Evolutionary conservation across 2,113 vertebrate genomes (phyloP).

Genomic region (Cavia aperea): DNA sequence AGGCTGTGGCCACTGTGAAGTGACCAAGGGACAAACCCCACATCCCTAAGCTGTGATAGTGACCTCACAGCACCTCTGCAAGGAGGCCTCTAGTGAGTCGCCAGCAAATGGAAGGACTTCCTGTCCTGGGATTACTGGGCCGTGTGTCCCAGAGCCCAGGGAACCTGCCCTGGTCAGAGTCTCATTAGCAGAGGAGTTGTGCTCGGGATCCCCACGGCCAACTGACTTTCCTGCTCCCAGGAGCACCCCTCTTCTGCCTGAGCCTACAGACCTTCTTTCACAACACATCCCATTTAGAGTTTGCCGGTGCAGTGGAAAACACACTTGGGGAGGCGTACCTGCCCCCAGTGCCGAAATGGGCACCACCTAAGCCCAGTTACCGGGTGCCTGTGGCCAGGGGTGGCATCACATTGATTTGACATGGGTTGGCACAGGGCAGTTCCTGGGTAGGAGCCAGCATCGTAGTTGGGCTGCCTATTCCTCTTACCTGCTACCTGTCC

Average conservation of each 20-base stretch:
- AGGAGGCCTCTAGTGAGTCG: background rate
- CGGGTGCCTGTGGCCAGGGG: background rate
- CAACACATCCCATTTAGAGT: background rate
- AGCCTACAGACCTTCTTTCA: background rate
- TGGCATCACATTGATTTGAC: background rate
- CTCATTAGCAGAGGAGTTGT: background rate
- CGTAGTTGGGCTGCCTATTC: accelerated
- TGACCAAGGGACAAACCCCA: background rate
- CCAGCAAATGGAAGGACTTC: background rate
- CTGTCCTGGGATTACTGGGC: background rate
- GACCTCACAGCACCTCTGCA: background rate
- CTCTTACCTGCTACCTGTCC: no score
- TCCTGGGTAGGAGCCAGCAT: no score
- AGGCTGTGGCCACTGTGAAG: background rate
- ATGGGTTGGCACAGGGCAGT: background rate
- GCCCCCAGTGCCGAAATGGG: background rate
- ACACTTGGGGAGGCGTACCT: background rate
- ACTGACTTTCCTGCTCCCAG: background rate
- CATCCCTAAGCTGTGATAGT: background rate
- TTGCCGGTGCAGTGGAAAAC: background rate
- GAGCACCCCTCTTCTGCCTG: background rate
- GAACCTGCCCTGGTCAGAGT: accelerated
- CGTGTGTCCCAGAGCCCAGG: background rate
- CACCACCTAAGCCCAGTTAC: accelerated
- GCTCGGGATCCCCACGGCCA: background rate